Conservation (phyloP, 2,797 vertebrate genomes). For the Selene dorsalis region DNA sequence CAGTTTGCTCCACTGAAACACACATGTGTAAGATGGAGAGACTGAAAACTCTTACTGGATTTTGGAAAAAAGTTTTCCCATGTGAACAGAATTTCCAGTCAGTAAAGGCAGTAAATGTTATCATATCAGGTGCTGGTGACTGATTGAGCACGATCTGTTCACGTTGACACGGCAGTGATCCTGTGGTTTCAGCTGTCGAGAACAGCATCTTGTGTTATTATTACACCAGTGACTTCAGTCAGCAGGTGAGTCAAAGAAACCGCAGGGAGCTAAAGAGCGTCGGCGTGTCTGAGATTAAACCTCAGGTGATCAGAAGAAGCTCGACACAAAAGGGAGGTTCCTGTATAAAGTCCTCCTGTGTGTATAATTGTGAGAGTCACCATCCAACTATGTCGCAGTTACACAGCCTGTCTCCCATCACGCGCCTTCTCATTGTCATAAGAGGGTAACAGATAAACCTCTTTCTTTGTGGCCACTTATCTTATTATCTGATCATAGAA, state of each 20-base stretch:
- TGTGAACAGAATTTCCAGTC: background rate
- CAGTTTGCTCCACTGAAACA: background rate
- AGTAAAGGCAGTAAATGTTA: background rate
- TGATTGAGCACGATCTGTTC: background rate
- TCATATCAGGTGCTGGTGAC: background rate
- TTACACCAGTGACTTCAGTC: background rate
- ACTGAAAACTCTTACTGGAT: background rate
- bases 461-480: background rate
- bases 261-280: background rate
- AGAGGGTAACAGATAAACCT: background rate
- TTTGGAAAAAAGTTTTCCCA: background rate
- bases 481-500: background rate
- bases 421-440: background rate
- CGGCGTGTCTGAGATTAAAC: slow-evolving; percentile 23
- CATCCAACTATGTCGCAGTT: background rate
- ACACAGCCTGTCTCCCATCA: background rate
- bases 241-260: slow-evolving; percentile 27
- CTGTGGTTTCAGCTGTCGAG: slow-evolving; percentile 8
- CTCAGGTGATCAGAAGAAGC: slow-evolving; percentile 21
- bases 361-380: background rate
- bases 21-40: background rate
- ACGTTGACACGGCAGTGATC: background rate
- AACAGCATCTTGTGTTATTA: background rate
- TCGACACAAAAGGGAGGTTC: background rate
- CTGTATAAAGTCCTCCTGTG: background rate